Evolutionary conservation across 2,113 vertebrate species (phyloP).

Genomic region (Gobio gobio): DNA sequence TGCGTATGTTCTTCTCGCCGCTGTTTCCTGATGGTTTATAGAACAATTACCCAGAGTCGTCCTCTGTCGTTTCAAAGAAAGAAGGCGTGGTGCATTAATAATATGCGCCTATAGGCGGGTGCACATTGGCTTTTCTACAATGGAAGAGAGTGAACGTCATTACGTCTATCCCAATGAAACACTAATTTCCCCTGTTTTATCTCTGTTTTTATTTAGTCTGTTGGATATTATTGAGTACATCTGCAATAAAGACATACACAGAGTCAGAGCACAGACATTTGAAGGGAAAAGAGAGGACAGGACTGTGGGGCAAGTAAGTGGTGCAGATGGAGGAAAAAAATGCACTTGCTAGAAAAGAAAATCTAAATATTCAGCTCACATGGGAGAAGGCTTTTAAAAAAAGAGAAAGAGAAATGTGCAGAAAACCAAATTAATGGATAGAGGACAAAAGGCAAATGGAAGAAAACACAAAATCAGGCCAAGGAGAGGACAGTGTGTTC

Average conservation of each 20-base stretch:
- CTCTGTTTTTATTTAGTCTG: neutral
- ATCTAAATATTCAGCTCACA: neutral
- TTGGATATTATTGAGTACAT: neutral
- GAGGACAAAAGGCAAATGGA: neutral
- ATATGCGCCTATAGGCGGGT: too few relatives aligned
- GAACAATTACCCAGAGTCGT: too few relatives aligned
- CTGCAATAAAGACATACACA: neutral
- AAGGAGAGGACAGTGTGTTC: neutral
- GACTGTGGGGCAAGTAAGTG: neutral
- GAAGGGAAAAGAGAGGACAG: neutral
- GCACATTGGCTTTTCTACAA: too few relatives aligned
- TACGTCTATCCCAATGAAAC: neutral
- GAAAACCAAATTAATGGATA: neutral
- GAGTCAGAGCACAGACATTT: neutral
- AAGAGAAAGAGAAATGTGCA: neutral
- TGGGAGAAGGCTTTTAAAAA: too few relatives aligned
- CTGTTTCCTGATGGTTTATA: too few relatives aligned
- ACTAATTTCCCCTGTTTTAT: neutral
- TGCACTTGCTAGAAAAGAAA: neutral
- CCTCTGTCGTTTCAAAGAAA: too few relatives aligned
- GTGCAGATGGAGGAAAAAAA: neutral
- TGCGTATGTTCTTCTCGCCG: too few relatives aligned
- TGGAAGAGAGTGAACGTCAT: neutral
- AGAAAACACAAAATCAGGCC: conserved; percentile 7
- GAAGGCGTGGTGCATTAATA: too few relatives aligned